Evolutionary conservation across 2,888 invertebrate species (phyloP), one percentile per base, ranked within the genome.

Genomic region (Apantesis nais): DNA sequence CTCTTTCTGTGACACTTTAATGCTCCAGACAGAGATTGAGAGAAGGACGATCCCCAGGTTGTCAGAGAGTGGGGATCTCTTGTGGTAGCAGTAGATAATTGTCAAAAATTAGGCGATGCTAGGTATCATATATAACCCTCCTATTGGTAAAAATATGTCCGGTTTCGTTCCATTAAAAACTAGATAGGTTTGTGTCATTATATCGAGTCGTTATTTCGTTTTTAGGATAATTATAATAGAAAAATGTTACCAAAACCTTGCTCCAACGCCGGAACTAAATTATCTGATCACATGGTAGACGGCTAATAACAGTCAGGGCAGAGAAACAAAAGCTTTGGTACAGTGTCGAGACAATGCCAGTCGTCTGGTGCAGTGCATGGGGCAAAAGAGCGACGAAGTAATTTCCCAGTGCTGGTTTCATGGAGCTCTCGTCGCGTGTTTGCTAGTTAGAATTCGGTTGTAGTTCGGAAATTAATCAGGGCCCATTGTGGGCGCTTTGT

Each of bases 401-500:
- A 92, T 91, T 91, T 90, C 83, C 87, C 83, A 89, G 85, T 84
- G 81, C 87, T 84, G 86, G 86, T 88, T 89, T 87, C 89, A 86
- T 84, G 83, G 85, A 85, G 86, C 78, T 78, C 70, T 83, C 88
- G 88, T 87, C 89, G 89, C 92, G 89, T 93, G 92, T 93, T 93
- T 92, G 92, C 91, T 91, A 91, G 93, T 93, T 93, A 92, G 93
- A 91, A 93, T 94, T 94, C 93, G 94, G 93, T 89, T 89, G 92
- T 90, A 93, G 94, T 94, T 93, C 92, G 93, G 91, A 94, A 94
- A 94, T 94, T 94, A 94, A 94, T 94, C 94, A 94, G 92, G 83
- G 89, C 87, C 92, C 90, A 93, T 93, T 93, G 94, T 93, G 93
- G 93, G 88, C 90, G 92, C 93, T 94, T 94, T 93, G 94, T 93